A percentile compares a stretch with the other conserved stretches of the same genome.
These are phyloP conservation scores for Littorina saxatilis DNA, from an alignment of 1,140 invertebrate genomes.

Conservation along the genomic window DNA sequence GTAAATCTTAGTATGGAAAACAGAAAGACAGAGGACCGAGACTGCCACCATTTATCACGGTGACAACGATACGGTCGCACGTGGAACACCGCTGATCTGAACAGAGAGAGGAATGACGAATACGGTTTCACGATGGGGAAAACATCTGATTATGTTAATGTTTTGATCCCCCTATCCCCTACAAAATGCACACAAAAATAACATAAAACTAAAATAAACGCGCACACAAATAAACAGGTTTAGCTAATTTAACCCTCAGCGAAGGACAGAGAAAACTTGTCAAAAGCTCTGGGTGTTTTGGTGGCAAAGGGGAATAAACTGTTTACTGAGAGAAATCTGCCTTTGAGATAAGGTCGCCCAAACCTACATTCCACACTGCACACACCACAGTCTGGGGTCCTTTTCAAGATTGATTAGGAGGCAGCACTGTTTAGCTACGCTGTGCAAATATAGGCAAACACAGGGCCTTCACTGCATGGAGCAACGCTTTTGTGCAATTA, in stretches of 20 bases:
- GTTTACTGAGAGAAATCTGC: background rate
- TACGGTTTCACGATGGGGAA: too few relatives aligned
- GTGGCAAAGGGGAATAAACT: background rate
- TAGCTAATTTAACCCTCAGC: background rate
- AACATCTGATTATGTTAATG: conserved; percentile 4
- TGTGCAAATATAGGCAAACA: too few relatives aligned
- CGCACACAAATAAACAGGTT: background rate
- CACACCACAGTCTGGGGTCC: background rate
- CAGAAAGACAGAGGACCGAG: too few relatives aligned
- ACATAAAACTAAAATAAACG: background rate
- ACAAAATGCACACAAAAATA: background rate
- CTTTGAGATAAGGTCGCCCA: background rate
- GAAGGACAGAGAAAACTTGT: background rate
- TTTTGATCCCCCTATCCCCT: background rate
- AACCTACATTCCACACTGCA: conserved; percentile 2
- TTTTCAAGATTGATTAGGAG: background rate
- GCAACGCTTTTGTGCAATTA: too few relatives aligned
- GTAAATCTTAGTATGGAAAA: too few relatives aligned
- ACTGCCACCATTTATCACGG: too few relatives aligned
- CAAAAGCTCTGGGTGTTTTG: background rate
- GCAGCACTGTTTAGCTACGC: background rate
- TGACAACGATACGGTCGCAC: too few relatives aligned
- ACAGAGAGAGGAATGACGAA: too few relatives aligned
- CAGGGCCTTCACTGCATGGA: too few relatives aligned
- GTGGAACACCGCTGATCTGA: too few relatives aligned